Conservation (phyloP, 2,113 vertebrate species). For the Peromyscus maniculatus region DNA sequence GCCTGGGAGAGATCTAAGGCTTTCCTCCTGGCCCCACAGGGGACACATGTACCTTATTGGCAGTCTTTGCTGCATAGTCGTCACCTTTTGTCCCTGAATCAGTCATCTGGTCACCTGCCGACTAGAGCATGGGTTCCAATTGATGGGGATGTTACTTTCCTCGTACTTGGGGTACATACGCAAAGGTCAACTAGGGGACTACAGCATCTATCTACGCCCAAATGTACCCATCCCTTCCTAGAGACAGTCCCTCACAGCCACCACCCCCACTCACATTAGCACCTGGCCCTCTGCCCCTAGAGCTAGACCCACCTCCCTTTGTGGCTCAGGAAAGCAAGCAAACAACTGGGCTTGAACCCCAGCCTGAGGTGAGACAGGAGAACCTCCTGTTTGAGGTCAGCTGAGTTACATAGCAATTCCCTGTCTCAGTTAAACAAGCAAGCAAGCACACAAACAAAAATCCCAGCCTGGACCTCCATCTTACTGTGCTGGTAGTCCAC, state of each 20-base stretch:
- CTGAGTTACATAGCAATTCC: background rate
- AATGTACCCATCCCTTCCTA: background rate
- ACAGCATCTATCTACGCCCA: background rate
- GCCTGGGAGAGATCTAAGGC: accelerated
- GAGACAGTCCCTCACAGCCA: too few species aligned
- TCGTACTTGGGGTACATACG: too few species aligned
- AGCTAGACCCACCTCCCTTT: too few species aligned
- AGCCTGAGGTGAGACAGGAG: background rate
- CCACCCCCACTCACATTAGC: background rate
- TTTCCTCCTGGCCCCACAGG: background rate
- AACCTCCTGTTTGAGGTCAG: background rate
- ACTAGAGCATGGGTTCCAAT: background rate
- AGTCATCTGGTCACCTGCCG: background rate
- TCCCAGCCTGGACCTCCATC: background rate
- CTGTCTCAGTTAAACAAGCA: background rate
- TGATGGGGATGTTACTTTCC: accelerated
- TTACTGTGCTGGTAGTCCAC: background rate
- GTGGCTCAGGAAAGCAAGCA: background rate
- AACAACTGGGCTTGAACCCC: too few species aligned
- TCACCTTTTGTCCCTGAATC: background rate
- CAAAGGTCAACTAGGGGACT: too few species aligned
- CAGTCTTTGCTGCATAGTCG: accelerated
- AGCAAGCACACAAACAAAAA: background rate
- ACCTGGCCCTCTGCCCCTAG: background rate
- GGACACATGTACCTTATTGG: background rate